Percentiles rank a stretch among this genome's conserved stretches.
Conservation (phyloP, 2,888 invertebrate genomes). For the Taphrorychus bicolor region DNA sequence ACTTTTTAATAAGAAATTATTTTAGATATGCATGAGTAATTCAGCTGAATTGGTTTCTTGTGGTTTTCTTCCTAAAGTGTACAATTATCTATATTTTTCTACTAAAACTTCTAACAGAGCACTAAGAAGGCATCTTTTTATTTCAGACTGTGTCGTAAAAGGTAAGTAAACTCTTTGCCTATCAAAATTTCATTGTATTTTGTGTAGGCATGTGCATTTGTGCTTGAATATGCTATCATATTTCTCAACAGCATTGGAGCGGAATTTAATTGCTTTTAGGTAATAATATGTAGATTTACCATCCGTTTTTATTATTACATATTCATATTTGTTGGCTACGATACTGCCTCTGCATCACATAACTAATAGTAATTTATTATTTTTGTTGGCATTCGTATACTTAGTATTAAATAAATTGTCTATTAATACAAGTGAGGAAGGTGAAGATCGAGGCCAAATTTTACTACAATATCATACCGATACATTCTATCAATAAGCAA, state of each 20-base stretch:
- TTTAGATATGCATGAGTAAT: background rate
- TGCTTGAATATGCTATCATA: too few relatives aligned
- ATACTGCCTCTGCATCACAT: background rate
- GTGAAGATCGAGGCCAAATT: background rate
- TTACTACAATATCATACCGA: too few relatives aligned
- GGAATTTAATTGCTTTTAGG: too few relatives aligned
- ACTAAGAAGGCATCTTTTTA: slow-evolving; percentile 39
- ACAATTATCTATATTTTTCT: background rate
- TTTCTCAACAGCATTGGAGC: too few relatives aligned
- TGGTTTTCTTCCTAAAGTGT: background rate
- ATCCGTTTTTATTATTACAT: background rate
- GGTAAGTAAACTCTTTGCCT: slow-evolving; percentile 31
- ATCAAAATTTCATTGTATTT: background rate
- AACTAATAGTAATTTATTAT: background rate
- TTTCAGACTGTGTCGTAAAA: slow-evolving; percentile 41
- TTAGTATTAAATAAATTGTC: background rate
- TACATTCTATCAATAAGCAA: background rate
- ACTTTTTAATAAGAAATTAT: background rate
- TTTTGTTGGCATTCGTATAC: background rate
- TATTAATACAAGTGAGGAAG: background rate
- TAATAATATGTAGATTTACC: too few relatives aligned
- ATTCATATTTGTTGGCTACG: background rate
- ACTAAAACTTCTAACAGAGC: slow-evolving; percentile 11
- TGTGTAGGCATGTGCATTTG: background rate
- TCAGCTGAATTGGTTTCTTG: background rate